Evolutionary conservation across 2,113 vertebrate genomes (phyloP), one percentile per base, ranked within the genome.

Genomic region (Lagenorhynchus albirostris): DNA sequence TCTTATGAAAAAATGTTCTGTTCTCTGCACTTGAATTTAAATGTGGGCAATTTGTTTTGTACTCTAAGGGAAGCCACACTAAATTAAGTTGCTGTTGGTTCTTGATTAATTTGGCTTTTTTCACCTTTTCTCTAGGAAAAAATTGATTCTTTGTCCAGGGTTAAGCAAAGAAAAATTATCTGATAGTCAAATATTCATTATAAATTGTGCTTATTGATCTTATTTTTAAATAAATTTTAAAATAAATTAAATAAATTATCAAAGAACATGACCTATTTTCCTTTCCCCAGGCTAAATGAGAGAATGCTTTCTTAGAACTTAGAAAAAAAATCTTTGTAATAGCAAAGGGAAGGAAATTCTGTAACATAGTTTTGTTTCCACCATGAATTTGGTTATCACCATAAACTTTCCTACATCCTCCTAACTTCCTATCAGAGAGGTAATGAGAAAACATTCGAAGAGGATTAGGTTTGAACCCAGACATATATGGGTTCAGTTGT

Each of bases 161-260:
- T 90, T 93, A 96, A 96, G 63, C 62, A 79, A 94, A 80, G 41
- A 96, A 83, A 96, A 96, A 80, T 94, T 87, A 92, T 87, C 36
- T 94, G 44, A 87, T 79, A 96, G 60, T 92, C 88, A 97, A 79
- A 83, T 95, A 87, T 95, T 96, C n/a, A 90, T 81, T 91, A 15
- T 70, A 95, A 89, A 31, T 70, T 86, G 9, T 96, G 15, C 31
- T 96, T 97, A 96, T 86, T 31, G 67, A 97, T 92, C 55, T 94
- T 67, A 90, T 76, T 91, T 96, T 95, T 88, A 74, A 94, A 65
- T 87, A 92, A 87, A 65, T 12, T 41, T 94, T 94, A 53, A 62
- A 96, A 92, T 68, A 76, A 31, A 77, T 77, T 77, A 95, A 96
- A 92, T 63, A 77, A 50, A 77, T 77, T 77, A 95, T 38, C 50